Evolutionary conservation across 2,113 vertebrate genomes (phyloP), one percentile per base, ranked within the genome.

Genomic region (Catharus fuscescens): DNA sequence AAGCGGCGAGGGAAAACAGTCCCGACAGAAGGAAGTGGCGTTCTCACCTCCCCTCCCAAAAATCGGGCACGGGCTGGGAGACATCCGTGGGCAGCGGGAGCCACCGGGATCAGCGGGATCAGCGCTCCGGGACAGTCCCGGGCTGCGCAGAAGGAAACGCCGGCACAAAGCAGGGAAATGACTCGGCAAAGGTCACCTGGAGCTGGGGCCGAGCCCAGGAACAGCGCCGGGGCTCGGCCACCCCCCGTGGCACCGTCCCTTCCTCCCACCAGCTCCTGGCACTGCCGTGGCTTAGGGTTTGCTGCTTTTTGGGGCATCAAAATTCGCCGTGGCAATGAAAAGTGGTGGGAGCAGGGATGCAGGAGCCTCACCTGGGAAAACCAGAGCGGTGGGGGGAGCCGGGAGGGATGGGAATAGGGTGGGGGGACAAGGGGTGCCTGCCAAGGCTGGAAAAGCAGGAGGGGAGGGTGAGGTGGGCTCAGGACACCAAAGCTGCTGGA

Each of bases 81-180:
- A 57, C 50, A 72, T 72, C 20, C 5, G 6, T 0, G 32, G 77
- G 66, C 93, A 57, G 89, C 74, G 4, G 66, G 21, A 52, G 31
- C 4, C 16, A 34, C 11, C 20, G 40, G 44, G 69, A 42, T 15
- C 3, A 42, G 23, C 26, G 40, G 44, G 74, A 19, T 3, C 67
- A 77, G 83, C 88, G 90, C 86, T 73, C n/a, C 2, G 5, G 79
- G 62, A 62, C 31, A 61, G 79, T 71, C 70, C 0, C 17, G 19
- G 15, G 50, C 90, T 40, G 62, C 0, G 40, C 48, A 5, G 85
- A 92, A 96, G 96, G 95, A 97, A 96, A 13, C 6, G 1, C 18
- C 6, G 53, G 90, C 88, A 96, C 96, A 96, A 97, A 97, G 92
- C 72, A 45, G 90, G 95, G 96, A 97, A 97, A 44, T 88, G 92